These are phyloP conservation scores for Urocitellus parryii DNA, from an alignment of 2,113 vertebrate genomes.

Conservation along the genomic window DNA sequence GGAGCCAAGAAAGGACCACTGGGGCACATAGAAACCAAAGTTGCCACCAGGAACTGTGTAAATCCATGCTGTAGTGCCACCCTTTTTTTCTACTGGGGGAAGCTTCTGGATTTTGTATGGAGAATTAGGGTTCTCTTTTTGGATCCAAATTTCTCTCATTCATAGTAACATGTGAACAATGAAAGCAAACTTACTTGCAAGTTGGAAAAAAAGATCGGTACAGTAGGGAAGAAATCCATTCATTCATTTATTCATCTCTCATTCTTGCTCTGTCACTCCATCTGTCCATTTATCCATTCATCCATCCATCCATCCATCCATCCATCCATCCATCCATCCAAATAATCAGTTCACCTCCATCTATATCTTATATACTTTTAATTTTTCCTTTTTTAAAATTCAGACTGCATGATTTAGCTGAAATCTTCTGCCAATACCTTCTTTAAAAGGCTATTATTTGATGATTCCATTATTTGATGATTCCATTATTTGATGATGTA, in stretches of 20 bases:
- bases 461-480: constrained; percentile 26
- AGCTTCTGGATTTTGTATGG: neutral
- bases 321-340: neutral
- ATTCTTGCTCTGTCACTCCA: too few relatives aligned
- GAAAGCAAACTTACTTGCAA: neutral
- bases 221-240: neutral
- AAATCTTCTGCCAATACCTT: neutral
- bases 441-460: neutral
- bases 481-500: constrained; percentile 10
- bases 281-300: too few relatives aligned
- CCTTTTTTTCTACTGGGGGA: neutral
- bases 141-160: neutral
- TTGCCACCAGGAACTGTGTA: neutral
- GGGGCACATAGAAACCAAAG: neutral
- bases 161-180: too few relatives aligned
- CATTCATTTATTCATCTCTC: too few relatives aligned
- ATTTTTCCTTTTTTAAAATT: neutral
- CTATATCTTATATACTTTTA: neutral
- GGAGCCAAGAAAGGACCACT: too few relatives aligned
- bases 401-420: neutral
- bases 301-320: too few relatives aligned
- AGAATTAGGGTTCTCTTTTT: neutral
- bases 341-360: too few relatives aligned
- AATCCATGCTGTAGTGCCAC: neutral
- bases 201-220: neutral